phyloP scores from a whole-genome alignment of 2,113 vertebrate species.

The Micromys minutus region DNA sequence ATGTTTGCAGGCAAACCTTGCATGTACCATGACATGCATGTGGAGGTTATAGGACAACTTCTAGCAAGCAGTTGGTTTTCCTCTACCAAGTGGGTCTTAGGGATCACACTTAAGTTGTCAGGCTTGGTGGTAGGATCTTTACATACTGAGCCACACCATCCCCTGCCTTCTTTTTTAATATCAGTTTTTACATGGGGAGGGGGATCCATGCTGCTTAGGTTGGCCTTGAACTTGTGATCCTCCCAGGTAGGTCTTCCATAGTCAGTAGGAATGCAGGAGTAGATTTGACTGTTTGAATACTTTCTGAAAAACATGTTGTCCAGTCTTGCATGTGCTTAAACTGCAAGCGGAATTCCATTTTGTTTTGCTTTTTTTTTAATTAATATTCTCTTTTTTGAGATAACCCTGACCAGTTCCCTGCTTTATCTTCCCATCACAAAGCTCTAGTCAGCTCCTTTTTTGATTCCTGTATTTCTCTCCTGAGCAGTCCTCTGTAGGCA shows the following conservation, averaged over 20 bases:
- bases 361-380: background rate
- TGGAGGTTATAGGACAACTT: background rate
- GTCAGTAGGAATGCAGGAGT: background rate
- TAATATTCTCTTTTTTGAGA: slow-evolving; percentile 19
- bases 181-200: background rate
- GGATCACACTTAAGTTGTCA: background rate
- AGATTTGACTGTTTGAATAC: background rate
- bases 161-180: background rate
- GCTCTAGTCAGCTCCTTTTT: background rate
- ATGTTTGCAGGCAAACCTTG: too few relatives aligned
- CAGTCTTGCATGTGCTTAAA: background rate
- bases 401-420: background rate
- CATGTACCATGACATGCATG: background rate
- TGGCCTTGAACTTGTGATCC: background rate
- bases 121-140: too few relatives aligned
- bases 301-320: background rate
- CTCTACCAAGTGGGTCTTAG: background rate
- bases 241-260: background rate
- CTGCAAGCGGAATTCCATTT: background rate
- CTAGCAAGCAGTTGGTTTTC: background rate
- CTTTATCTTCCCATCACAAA: background rate
- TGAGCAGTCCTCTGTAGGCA: too few relatives aligned
- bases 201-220: background rate
- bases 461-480: too few relatives aligned
- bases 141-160: background rate